Evolutionary conservation across 2,113 vertebrate genomes (phyloP).

Genomic region (Actenoides hombroni): DNA sequence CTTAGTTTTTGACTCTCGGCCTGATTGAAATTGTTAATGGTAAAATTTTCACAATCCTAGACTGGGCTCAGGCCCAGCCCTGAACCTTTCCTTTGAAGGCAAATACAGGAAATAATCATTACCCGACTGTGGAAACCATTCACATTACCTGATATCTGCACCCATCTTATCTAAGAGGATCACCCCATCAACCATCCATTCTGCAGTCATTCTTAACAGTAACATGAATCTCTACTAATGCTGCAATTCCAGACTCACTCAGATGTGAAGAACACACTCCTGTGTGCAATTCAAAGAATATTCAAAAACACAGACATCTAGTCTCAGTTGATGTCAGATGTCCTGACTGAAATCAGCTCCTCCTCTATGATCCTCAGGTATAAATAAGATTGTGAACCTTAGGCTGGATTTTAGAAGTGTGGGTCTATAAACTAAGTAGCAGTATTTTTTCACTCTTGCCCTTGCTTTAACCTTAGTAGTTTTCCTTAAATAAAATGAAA

Average conservation of each 20-base stretch:
- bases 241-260: background rate
- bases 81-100: background rate
- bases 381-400: background rate
- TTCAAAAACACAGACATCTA: background rate
- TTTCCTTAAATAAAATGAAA: background rate
- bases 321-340: background rate
- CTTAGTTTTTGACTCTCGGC: background rate
- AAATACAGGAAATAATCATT: background rate
- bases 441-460: background rate
- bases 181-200: background rate
- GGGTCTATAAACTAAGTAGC: background rate
- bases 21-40: background rate
- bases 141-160: background rate
- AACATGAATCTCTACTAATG: background rate
- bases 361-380: background rate
- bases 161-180: background rate
- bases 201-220: background rate
- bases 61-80: background rate
- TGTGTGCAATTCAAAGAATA: background rate
- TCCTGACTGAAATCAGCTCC: background rate
- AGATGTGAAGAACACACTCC: background rate
- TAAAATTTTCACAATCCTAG: background rate
- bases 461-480: background rate
- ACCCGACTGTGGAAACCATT: background rate
- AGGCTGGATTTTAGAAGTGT: background rate